Base-by-base conservation (phyloP, 2,113 vertebrate genomes). In the Embiotoca jacksoni region DNA sequence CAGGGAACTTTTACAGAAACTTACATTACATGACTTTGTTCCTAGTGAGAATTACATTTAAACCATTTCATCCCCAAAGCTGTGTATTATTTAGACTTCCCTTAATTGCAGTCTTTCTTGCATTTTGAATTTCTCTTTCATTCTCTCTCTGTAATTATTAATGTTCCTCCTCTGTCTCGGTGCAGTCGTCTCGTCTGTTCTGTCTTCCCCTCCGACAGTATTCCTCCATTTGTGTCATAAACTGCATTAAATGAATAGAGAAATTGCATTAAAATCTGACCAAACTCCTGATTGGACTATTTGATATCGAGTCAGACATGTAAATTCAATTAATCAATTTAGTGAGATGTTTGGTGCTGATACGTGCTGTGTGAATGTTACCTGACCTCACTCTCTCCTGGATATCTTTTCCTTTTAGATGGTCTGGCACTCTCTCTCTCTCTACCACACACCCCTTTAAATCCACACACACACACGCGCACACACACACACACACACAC, bases 41-140 rank as follows among this genome's bases (percentile, higher is more conserved):
- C 61, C 0, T 1, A 70, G 65, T 5, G n/a, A 70, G 70, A 73
- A 85, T 75, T 46, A 72, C 57, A 81, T 78, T 73, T 53, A 75
- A 80, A 79, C 70, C 75, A 66, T 87, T 92, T 87, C 39, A 87
- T 78, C 72, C 55, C 11, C 11, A 13, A 67, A 52, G 72, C 77
- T 82, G 78, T 91, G 77, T 88, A 90, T 90, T 86, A 93, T 93
- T 91, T 81, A 91, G 73, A 83, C 81, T 62, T 67, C 75, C 61
- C 75, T 78, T 91, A 89, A 89, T 92, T 90, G 85, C 87, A 80
- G 78, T 73, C 83, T 88, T 89, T 82, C 81, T 82, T 86, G 69
- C 86, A 83, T 89, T 84, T 87, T 79, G 75, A 90, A 83, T 91
- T 68, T 74, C 52, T 64, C 53, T 54, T 69, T 79, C 71, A 68